Evolutionary conservation across 2,113 vertebrate species (phyloP).

Genomic region (Bos javanicus): DNA sequence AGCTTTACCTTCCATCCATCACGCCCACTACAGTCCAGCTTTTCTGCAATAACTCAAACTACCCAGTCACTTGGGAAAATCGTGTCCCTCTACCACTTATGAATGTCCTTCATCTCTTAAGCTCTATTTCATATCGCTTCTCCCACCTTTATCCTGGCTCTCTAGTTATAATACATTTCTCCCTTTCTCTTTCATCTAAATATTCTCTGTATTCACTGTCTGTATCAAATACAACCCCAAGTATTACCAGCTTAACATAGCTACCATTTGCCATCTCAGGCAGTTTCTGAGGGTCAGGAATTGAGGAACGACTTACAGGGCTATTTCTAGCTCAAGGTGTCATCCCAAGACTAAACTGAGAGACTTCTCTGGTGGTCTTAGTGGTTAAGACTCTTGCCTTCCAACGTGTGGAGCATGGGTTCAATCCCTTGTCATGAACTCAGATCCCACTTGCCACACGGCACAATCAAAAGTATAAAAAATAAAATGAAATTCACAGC

Average conservation of each 20-base stretch:
- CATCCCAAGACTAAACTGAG: not conserved
- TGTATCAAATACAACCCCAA: not conserved
- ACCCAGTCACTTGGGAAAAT: not conserved
- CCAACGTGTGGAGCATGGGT: not conserved
- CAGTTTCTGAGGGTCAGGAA: not conserved
- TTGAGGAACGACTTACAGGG: not conserved
- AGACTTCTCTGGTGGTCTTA: not conserved
- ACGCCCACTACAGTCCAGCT: not conserved
- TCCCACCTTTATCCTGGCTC: not conserved
- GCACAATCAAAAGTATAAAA: not conserved
- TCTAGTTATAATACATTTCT: not conserved
- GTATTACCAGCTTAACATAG: not conserved
- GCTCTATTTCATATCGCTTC: not conserved
- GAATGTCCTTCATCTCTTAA: not conserved
- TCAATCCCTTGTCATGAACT: not conserved
- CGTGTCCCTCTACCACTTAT: no score
- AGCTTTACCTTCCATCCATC: not conserved
- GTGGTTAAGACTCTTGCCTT: not conserved
- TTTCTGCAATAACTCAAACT: not conserved
- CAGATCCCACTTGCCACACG: not conserved
- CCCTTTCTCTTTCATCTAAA: not conserved
- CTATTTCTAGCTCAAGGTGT: not conserved
- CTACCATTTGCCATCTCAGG: not conserved
- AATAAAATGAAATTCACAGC: not conserved
- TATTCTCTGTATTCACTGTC: not conserved